Conservation (phyloP, 2,888 invertebrate species). For the Stictocephala bisonia region DNA sequence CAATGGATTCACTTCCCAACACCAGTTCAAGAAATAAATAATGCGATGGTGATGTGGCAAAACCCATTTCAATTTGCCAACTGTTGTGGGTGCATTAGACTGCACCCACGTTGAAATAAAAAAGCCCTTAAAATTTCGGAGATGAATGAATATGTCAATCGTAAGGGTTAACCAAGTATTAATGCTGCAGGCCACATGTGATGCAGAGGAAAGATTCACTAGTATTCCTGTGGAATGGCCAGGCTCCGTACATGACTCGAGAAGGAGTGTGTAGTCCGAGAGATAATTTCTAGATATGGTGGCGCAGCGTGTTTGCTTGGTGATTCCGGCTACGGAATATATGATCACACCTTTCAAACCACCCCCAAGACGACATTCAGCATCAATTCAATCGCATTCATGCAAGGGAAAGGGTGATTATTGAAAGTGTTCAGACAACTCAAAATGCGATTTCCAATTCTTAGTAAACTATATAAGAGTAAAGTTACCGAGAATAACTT, state of each 20-base stretch:
- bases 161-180: too few relatives aligned
- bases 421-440: conserved; percentile 32
- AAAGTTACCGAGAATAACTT: not conserved
- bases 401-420: conserved; percentile 10
- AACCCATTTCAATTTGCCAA: conserved; percentile 22
- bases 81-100: conserved; percentile 3
- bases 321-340: conserved; percentile 11
- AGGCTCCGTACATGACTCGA: conserved; percentile 23
- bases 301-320: not conserved
- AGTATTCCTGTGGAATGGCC: conserved; percentile 34
- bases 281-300: not conserved
- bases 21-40: too few relatives aligned
- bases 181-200: too few relatives aligned
- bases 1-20: too few relatives aligned
- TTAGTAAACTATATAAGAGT: not conserved
- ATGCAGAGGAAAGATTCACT: conserved; percentile 13
- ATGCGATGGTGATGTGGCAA: too few relatives aligned
- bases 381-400: too few relatives aligned
- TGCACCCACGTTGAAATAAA: conserved; percentile 22
- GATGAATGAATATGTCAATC: conserved; percentile 3
- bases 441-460: conserved; percentile 16
- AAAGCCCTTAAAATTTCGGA: not conserved
- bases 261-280: not conserved
- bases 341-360: conserved; percentile 26
- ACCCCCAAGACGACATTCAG: too few relatives aligned